These are phyloP conservation scores for Pomacea canaliculata DNA, from an alignment of 2,888 invertebrate species.

Conservation along the genomic window DNA sequence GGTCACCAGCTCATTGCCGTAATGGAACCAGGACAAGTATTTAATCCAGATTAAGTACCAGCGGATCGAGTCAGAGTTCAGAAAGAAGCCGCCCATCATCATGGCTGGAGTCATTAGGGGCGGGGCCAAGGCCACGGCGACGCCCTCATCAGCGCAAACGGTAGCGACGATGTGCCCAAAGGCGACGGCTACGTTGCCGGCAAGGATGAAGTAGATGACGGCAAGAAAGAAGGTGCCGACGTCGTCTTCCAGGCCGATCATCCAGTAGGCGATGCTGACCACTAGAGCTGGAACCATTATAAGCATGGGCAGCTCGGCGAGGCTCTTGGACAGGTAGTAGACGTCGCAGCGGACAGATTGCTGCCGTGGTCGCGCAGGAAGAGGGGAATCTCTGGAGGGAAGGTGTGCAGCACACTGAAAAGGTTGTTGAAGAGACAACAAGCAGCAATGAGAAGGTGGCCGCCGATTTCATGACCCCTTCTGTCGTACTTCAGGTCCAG, in stretches of 20 bases:
- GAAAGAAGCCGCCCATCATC: constrained; percentile 1
- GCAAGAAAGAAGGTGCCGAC: background rate
- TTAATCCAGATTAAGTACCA: constrained; percentile 67
- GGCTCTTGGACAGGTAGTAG: constrained; percentile 8
- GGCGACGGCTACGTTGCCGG: background rate
- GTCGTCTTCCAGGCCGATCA: constrained; percentile 1
- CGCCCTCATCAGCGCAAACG: background rate
- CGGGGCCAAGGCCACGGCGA: background rate
- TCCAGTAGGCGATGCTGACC: constrained; percentile 16
- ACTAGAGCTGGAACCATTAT: background rate
- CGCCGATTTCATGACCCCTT: too few relatives aligned
- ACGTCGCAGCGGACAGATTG: constrained; percentile 9
- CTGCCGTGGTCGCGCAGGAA: constrained; percentile 1
- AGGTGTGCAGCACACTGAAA: background rate
- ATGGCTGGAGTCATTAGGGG: background rate
- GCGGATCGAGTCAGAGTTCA: background rate
- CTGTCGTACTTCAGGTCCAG: background rate
- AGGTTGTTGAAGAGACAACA: too few relatives aligned
- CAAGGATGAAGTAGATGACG: background rate
- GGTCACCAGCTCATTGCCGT: constrained; percentile 88
- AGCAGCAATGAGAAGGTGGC: too few relatives aligned
- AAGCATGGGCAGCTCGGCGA: background rate
- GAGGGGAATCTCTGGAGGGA: background rate
- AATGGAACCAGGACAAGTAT: constrained; percentile 91
- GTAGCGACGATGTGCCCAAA: constrained; percentile 3